These are phyloP conservation scores for Iphiclides podalirius DNA, from an alignment of 2,888 invertebrate species.

Conservation along the genomic window DNA sequence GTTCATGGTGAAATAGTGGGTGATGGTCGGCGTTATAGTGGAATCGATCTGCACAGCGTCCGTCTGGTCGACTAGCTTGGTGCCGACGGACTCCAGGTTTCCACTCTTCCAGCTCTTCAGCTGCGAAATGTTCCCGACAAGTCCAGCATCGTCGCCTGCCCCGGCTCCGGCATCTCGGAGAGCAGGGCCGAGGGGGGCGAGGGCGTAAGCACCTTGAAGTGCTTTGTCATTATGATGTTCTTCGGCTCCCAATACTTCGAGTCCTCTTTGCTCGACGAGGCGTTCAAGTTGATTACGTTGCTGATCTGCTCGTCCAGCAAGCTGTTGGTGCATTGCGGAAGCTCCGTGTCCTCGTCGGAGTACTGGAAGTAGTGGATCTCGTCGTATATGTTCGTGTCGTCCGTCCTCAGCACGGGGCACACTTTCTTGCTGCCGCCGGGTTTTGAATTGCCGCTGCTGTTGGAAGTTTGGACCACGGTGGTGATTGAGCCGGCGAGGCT, in stretches of 20 bases:
- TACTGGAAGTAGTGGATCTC: conserved; percentile 75
- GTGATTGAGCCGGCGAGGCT: conserved; percentile 71
- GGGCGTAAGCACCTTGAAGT: conserved; percentile 61
- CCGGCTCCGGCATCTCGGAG: conserved; percentile 60
- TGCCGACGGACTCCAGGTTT: conserved; percentile 61
- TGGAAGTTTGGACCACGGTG: conserved; percentile 65
- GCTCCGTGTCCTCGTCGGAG: conserved; percentile 80
- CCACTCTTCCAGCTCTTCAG: conserved; percentile 70
- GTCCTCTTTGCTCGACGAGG: conserved; percentile 71
- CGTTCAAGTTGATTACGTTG: conserved; percentile 75
- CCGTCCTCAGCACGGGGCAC: conserved; percentile 58
- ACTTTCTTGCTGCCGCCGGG: conserved; percentile 77
- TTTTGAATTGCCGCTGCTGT: conserved; percentile 72
- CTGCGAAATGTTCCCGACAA: conserved; percentile 67
- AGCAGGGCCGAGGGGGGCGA: conserved; percentile 56
- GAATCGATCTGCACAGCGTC: conserved; percentile 59
- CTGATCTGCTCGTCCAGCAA: conserved; percentile 72
- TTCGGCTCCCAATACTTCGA: conserved; percentile 68
- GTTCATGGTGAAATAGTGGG: conserved; percentile 67
- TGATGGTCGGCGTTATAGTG: conserved; percentile 39
- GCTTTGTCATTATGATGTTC: conserved; percentile 61
- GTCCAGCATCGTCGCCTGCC: conserved; percentile 61
- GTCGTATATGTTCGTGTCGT: conserved; percentile 65
- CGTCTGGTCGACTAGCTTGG: conserved; percentile 66
- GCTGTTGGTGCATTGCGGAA: conserved; percentile 70